Evolutionary conservation across 2,888 invertebrate genomes (phyloP), one percentile per base, ranked within the genome.

Genomic region (Calliphora vomitoria): DNA sequence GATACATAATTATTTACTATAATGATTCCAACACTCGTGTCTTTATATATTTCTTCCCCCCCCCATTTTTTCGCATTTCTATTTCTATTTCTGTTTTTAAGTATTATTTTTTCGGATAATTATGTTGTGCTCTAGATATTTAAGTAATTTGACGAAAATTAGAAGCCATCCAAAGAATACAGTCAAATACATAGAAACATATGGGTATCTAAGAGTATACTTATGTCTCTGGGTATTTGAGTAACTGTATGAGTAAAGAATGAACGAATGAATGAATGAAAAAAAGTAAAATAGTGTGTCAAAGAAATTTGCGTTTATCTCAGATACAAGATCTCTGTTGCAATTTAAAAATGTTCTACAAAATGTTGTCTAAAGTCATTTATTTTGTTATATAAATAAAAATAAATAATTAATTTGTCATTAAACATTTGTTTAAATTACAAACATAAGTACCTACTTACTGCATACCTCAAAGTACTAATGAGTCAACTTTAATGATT

Each of bases 121-220:
- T 87, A 87, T 85, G 87, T 87, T 87, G 87, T 87, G 87, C 87
- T 87, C 87, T 53, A 87, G 75, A 87, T 87, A 85, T 82, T 79
- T 79, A 82, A 82, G 84, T 85, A 85, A 85, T 85, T 87, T 82
- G 82, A 85, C 80, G 69, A 85, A 80, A 85, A 85, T 82, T 82
- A 80, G 68, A 80, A 78, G 78, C 64, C 58, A 76, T 44, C 20
- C 58, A 71, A 58, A 20, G 74, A 44, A 35, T 50, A 20, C 20
- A 58, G 58, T 5, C 18, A 55, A 55, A 20, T 71, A 82, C 50
- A 47, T 68, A 50, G 41, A 15, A 10, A 44, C 13, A 44, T 13
- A 10, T 44, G 35, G 4, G 35, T 35, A 18, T 38, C 18, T 18
- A 53, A 25, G 25, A 10, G 74, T 68, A 18, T 50, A 2, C 2